Evolutionary conservation across 1,140 invertebrate genomes (phyloP).

Genomic region (Lepidostoma basale): DNA sequence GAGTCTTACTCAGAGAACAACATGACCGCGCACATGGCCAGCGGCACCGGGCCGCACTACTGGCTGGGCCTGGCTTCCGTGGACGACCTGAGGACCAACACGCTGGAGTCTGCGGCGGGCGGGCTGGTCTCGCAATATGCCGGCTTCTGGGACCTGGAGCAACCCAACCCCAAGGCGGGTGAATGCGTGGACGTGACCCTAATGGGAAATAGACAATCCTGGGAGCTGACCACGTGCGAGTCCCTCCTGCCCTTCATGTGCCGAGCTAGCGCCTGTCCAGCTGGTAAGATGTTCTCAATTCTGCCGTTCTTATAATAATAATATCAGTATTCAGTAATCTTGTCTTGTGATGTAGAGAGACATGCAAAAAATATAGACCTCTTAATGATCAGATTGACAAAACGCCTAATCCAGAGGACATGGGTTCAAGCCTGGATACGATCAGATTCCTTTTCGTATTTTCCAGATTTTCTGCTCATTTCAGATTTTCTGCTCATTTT

Average conservation of each 20-base stretch:
- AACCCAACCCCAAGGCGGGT: slow-evolving; percentile 84
- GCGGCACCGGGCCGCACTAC: slow-evolving; percentile 69
- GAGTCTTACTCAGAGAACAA: slow-evolving; percentile 91
- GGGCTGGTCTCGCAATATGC: slow-evolving; percentile 91
- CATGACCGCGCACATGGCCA: slow-evolving; percentile 80
- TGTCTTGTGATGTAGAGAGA: too few species aligned
- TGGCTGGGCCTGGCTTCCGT: slow-evolving; percentile 89
- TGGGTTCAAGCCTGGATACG: too few species aligned
- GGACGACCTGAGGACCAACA: slow-evolving; percentile 91
- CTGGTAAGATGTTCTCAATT: slow-evolving; percentile 66
- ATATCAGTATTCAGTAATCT: too few species aligned
- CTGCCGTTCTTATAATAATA: background rate
- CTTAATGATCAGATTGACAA: too few species aligned
- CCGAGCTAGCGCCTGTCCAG: slow-evolving; percentile 86
- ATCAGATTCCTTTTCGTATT: too few species aligned
- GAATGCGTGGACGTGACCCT: slow-evolving; percentile 86
- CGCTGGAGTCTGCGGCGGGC: slow-evolving; percentile 90
- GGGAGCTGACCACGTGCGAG: slow-evolving; percentile 93
- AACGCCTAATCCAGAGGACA: too few species aligned
- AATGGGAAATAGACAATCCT: slow-evolving; percentile 83
- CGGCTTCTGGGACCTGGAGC: slow-evolving; percentile 85
- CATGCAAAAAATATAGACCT: too few species aligned
- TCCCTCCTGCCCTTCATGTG: slow-evolving; percentile 94
- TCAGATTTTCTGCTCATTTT: too few species aligned
- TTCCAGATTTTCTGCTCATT: too few species aligned